Percentiles rank a stretch among this genome's conserved stretches.
Evolutionary conservation across 2,888 invertebrate genomes (phyloP).

Genomic region (Dorcus parallelipipedus): DNA sequence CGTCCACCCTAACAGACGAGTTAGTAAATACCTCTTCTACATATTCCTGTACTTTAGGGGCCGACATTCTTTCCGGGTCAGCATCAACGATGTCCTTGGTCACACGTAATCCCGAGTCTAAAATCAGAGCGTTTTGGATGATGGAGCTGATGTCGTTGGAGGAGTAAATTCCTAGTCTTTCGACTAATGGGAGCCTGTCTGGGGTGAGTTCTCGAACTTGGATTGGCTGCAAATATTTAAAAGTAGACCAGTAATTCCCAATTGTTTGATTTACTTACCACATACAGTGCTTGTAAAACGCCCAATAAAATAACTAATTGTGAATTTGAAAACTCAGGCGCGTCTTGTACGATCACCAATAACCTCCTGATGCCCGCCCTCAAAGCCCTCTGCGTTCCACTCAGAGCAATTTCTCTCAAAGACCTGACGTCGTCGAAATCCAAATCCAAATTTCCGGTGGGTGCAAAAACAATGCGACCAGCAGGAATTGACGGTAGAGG

Average conservation of each 20-base stretch:
- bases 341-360: slow-evolving; percentile 68
- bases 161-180: too few relatives aligned
- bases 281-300: slow-evolving; percentile 83
- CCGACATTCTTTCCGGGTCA: slow-evolving; percentile 90
- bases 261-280: slow-evolving; percentile 56
- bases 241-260: too few relatives aligned
- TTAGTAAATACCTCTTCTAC: slow-evolving; percentile 59
- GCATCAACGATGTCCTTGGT: slow-evolving; percentile 72
- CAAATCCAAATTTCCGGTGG: slow-evolving; percentile 72
- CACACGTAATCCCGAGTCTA: slow-evolving; percentile 71
- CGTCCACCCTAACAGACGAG: slow-evolving; percentile 61
- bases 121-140: slow-evolving; percentile 59
- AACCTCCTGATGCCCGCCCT: slow-evolving; percentile 81
- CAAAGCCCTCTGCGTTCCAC: slow-evolving; percentile 75
- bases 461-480: slow-evolving; percentile 65
- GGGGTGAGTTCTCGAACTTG: too few relatives aligned
- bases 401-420: slow-evolving; percentile 71
- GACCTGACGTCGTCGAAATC: slow-evolving; percentile 79
- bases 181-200: too few relatives aligned
- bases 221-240: too few relatives aligned
- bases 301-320: slow-evolving; percentile 80
- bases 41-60: slow-evolving; percentile 73
- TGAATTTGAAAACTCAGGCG: slow-evolving; percentile 66
- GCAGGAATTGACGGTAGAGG: slow-evolving; percentile 61
- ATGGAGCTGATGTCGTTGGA: slow-evolving; percentile 30